Base-by-base conservation (phyloP, 1,140 invertebrate species). In the Solenopsis fugax region DNA sequence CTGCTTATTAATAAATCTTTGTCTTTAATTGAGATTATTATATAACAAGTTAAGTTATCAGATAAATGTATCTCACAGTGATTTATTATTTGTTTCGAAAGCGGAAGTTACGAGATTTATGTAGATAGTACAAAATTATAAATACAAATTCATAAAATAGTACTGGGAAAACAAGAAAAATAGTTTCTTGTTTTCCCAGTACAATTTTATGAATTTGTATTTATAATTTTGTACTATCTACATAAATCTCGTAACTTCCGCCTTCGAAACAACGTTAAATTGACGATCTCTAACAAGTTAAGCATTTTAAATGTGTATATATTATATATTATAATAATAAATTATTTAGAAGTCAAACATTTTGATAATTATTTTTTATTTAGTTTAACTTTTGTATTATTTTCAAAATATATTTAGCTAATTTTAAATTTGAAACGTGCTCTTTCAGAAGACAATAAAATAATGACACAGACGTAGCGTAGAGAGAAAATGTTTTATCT, bases 21-120 rank as follows among this genome's bases (percentile, higher is more conserved):
- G 21, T 37, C 75, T 80, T 90, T 90, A 90, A 90, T 90, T 85
- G 21, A 76, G 84, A 90, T 90, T 76, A 89, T 89, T 89, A 75
- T 34, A 29, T 18, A 75, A 56, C 69, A n/a, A 54, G 56, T 50
- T 60, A 60, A 73, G 69, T 62, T 60, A 84, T 82, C 37, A 60
- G 13, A 60, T 48, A 60, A 84, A 73, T 34, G n/a, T 60, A 60
- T 13, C 41, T 41, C 52, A n/a, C 67, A 29, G 13, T 62, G 29
- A 84, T 84, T 64, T 50, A 84, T 84, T 60, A 58, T 73, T 73
- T 16, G 24, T 50, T 73, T 5, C 18, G 7, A 37, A 24, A n/a
- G 24, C n/a, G 18, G 41, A 60, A 75, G 24, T 56, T 45, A 10
- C 18, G 41, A 60, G 41, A 41, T 69, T 80, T 69, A 80, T 54